A percentile compares a stretch with the other conserved stretches of the same genome.
phyloP scores from a whole-genome alignment of 1,140 invertebrate species.

The Ceratoteleas bidentatus region DNA sequence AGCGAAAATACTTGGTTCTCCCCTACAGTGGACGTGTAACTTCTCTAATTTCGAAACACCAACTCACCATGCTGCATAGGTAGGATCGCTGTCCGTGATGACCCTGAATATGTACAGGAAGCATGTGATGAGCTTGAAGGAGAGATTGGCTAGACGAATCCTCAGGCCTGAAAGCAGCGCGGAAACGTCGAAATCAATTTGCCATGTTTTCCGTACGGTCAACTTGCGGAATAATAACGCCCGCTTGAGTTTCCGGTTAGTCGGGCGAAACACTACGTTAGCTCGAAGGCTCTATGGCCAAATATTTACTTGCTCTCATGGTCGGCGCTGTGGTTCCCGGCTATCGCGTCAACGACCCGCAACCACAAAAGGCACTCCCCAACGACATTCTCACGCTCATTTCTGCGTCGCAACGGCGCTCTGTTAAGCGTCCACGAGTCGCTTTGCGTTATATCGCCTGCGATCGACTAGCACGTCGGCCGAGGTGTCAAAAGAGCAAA shows the following conservation, averaged over 20 bases:
- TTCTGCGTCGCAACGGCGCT: constrained; percentile 32
- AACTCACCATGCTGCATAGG: constrained; percentile 91
- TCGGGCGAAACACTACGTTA: constrained; percentile 30
- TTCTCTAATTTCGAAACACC: neutral
- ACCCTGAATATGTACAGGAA: constrained; percentile 97
- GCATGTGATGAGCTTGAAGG: constrained; percentile 98
- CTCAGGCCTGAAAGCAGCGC: constrained; percentile 92
- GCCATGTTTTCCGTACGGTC: constrained; percentile 10
- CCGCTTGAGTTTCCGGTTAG: constrained; percentile 39
- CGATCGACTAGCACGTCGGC: constrained; percentile 49
- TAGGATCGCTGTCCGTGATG: constrained; percentile 92
- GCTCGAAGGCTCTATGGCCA: constrained; percentile 26
- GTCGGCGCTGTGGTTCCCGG: constrained; percentile 49
- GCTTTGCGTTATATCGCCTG: constrained; percentile 59
- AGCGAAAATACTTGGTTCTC: no score
- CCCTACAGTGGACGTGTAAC: no score
- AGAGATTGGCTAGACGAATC: constrained; percentile 97
- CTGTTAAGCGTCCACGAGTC: constrained; percentile 29
- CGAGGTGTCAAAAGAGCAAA: constrained; percentile 62
- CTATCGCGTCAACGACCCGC: constrained; percentile 47
- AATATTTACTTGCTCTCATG: constrained; percentile 61
- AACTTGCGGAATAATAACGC: constrained; percentile 51
- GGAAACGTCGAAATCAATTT: constrained; percentile 46
- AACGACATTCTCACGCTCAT: constrained; percentile 55
- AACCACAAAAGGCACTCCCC: constrained; percentile 46